Base-by-base conservation (phyloP, 1,140 invertebrate species). In the Calycopis cecrops region DNA sequence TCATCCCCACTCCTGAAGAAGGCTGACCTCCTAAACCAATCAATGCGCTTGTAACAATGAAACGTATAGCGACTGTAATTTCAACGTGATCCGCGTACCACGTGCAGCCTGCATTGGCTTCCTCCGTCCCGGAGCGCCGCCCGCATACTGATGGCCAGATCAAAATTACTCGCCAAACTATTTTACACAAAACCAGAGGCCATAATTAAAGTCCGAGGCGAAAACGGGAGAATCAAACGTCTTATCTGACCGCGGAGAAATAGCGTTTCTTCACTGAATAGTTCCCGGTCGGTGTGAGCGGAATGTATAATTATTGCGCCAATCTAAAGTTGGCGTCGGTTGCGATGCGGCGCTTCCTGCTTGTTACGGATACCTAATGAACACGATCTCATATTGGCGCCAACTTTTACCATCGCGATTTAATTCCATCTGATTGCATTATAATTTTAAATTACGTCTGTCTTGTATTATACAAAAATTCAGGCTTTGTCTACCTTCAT, bases 241-340 rank as follows among this genome's bases (percentile, higher is more conserved):
- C 81, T 87, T 87, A 87, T 87, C 84, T 86, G 80, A 82, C 83
- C 79, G 71, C 57, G 65, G 77, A 71, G 79, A 82, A 81, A 79
- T 79, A 81, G 74, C 75, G 73, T 81, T 85, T 85, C 79, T 72
- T 75, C 75, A 69, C 62, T 87, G 78, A 87, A 87, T 87, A 79
- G 84, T 85, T 78, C 65, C 72, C 59, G 71, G 73, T 81, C 77
- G 71, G 73, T 81, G 80, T 85, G 84, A 84, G 80, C 73, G 73
- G 84, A 87, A 87, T 87, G 81, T 85, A 84, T 87, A 87, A 87
- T 86, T 83, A 80, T 83, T 80, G 76, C 71, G 63, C 67, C 73
- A 73, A 84, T 82, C 72, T 83, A 75, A 79, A 80, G 71, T 84
- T 78, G 59, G 62, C 52, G 63, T 65, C 66, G 65, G 67, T 74